A percentile compares a stretch with the other conserved stretches of the same genome.
These are phyloP conservation scores for Sardinella longiceps DNA, from an alignment of 2,797 vertebrate species.

Conservation along the genomic window DNA sequence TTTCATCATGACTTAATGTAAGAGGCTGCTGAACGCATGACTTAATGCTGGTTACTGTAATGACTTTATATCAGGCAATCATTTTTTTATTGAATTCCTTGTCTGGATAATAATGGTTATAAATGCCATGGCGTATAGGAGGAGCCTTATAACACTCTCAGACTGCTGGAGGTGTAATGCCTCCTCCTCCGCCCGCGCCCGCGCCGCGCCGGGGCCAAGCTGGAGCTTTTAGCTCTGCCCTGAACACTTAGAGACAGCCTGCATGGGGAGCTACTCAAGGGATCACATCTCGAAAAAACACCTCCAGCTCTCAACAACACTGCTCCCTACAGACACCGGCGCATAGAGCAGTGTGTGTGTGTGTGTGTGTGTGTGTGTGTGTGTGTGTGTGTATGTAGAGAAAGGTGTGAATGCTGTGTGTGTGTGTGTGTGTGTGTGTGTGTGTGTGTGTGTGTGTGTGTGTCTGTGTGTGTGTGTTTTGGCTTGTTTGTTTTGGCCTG, in stretches of 20 bases:
- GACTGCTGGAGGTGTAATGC: background rate
- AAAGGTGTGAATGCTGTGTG: background rate
- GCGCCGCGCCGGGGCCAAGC: background rate
- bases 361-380: background rate
- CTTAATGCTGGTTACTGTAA: background rate
- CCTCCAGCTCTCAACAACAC: background rate
- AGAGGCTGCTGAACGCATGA: background rate
- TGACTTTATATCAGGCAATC: background rate
- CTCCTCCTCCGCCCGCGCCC: too few relatives aligned
- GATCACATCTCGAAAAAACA: background rate
- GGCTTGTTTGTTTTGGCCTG: too few relatives aligned
- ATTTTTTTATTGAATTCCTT: background rate
- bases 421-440: too few relatives aligned
- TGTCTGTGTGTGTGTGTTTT: background rate
- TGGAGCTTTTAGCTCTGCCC: background rate
- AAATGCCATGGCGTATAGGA: background rate
- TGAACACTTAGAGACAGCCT: background rate
- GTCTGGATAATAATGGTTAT: background rate
- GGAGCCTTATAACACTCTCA: background rate
- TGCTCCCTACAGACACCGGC: background rate
- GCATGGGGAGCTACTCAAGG: background rate
- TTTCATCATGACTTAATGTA: background rate
- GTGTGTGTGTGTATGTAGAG: too few relatives aligned
- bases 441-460: background rate
- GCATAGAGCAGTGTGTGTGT: background rate